Percentiles rank a stretch among this genome's conserved stretches.
Evolutionary conservation across 2,113 vertebrate genomes (phyloP).

Genomic region (Pelobates fuscus): DNA sequence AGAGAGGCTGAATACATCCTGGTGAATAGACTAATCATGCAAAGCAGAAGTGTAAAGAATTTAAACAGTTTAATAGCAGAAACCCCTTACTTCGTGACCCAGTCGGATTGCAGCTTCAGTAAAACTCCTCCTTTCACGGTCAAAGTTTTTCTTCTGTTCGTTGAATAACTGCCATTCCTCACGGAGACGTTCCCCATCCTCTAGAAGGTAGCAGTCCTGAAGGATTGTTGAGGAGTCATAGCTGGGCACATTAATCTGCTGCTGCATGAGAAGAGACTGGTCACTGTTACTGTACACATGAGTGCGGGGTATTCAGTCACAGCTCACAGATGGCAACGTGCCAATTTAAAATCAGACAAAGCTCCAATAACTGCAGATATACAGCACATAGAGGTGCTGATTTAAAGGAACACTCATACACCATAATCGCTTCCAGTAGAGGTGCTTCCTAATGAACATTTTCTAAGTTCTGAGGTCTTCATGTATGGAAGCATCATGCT

Average conservation of each 20-base stretch:
- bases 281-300: too few species aligned
- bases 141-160: constrained; percentile 94
- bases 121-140: constrained; percentile 89
- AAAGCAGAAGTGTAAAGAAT: neutral
- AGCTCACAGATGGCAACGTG: too few species aligned
- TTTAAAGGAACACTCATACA: too few species aligned
- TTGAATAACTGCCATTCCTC: constrained; percentile 92
- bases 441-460: too few species aligned
- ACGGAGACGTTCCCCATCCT: constrained; percentile 91
- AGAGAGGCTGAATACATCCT: neutral
- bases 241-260: constrained; percentile 82
- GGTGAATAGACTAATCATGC: neutral
- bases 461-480: too few species aligned
- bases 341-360: too few species aligned
- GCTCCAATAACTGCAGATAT: too few species aligned
- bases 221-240: constrained; percentile 87
- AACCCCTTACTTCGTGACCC: constrained; percentile 82
- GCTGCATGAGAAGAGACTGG: too few species aligned
- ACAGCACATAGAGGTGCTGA: too few species aligned
- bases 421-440: too few species aligned
- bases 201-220: constrained; percentile 88
- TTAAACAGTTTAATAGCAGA: neutral
- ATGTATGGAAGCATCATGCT: too few species aligned
- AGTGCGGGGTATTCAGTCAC: too few species aligned
- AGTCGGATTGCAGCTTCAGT: constrained; percentile 95